phyloP scores from a whole-genome alignment of 2,113 vertebrate species.

The Aegotheles bennettii region DNA sequence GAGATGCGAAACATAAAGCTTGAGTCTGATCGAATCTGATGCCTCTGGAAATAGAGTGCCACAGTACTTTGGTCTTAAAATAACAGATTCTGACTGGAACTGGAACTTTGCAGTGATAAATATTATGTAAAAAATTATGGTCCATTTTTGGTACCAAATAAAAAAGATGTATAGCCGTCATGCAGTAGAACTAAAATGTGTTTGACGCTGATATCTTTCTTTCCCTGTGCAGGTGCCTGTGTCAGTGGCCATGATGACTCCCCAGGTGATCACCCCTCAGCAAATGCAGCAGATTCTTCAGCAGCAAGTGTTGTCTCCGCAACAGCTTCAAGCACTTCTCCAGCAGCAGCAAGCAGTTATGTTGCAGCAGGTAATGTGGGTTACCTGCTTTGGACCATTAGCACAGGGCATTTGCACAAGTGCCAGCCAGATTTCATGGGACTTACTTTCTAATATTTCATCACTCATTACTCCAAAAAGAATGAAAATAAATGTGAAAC shows the following conservation, averaged over 20 bases:
- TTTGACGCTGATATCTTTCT: slow-evolving; percentile 16
- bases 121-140: slow-evolving; percentile 17
- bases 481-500: background rate
- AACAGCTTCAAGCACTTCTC: slow-evolving; percentile 97
- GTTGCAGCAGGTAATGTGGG: slow-evolving; percentile 94
- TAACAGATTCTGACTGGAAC: slow-evolving; percentile 42
- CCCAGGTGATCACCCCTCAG: slow-evolving; percentile 98
- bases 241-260: slow-evolving; percentile 99
- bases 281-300: slow-evolving; percentile 99
- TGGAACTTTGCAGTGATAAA: slow-evolving; percentile 55
- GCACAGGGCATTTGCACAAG: background rate
- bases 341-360: slow-evolving; percentile 98
- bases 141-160: slow-evolving; percentile 10
- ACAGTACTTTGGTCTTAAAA: slow-evolving; percentile 44
- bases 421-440: background rate
- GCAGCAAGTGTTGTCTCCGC: slow-evolving; percentile 97
- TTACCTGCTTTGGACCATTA: slow-evolving; percentile 77
- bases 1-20: slow-evolving; percentile 24
- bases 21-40: slow-evolving; percentile 47
- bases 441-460: background rate
- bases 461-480: background rate
- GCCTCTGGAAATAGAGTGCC: slow-evolving; percentile 47
- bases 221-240: slow-evolving; percentile 87
- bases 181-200: background rate
- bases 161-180: background rate